phyloP scores from a whole-genome alignment of 1,140 invertebrate genomes.

The Drosophila pallidifrons region DNA sequence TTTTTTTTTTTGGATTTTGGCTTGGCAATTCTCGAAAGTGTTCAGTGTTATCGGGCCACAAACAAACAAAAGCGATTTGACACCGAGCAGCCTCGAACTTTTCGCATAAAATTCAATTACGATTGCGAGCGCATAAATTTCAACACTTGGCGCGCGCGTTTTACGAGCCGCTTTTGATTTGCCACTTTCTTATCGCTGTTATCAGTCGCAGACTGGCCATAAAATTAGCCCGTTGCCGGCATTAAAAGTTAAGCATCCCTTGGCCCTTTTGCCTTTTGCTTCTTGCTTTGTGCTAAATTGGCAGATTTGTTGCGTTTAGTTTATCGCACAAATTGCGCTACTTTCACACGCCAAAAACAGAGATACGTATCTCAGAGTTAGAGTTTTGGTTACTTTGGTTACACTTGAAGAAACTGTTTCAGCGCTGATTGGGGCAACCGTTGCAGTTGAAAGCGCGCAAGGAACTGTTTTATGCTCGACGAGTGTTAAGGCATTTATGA shows the following conservation, averaged over 20 bases:
- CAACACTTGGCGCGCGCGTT: slow-evolving; percentile 64
- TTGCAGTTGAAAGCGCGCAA: slow-evolving; percentile 78
- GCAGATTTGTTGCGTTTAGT: slow-evolving; percentile 37
- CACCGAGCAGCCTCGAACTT: slow-evolving; percentile 51
- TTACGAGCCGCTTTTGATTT: slow-evolving; percentile 75
- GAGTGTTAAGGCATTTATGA: slow-evolving; percentile 68
- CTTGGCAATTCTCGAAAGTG: slow-evolving; percentile 28
- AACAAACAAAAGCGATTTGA: slow-evolving; percentile 26
- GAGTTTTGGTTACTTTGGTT: background rate
- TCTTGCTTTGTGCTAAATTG: slow-evolving; percentile 48
- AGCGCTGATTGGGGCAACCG: slow-evolving; percentile 46
- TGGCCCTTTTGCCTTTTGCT: slow-evolving; percentile 3
- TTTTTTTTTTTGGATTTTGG: background rate
- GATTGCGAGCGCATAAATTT: slow-evolving; percentile 70
- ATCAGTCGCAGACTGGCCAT: slow-evolving; percentile 58
- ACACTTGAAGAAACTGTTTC: slow-evolving; percentile 2
- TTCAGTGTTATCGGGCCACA: slow-evolving; percentile 58
- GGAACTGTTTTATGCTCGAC: slow-evolving; percentile 63
- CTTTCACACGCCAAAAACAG: slow-evolving; percentile 20
- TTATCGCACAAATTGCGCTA: slow-evolving; percentile 6
- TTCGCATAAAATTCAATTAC: slow-evolving; percentile 80
- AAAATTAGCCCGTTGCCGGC: slow-evolving; percentile 64
- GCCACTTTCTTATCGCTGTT: slow-evolving; percentile 71
- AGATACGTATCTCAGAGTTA: slow-evolving; percentile 22
- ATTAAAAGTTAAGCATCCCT: slow-evolving; percentile 61